phyloP scores from a whole-genome alignment of 1,140 invertebrate genomes.

The Chrysomallon squamiferum region DNA sequence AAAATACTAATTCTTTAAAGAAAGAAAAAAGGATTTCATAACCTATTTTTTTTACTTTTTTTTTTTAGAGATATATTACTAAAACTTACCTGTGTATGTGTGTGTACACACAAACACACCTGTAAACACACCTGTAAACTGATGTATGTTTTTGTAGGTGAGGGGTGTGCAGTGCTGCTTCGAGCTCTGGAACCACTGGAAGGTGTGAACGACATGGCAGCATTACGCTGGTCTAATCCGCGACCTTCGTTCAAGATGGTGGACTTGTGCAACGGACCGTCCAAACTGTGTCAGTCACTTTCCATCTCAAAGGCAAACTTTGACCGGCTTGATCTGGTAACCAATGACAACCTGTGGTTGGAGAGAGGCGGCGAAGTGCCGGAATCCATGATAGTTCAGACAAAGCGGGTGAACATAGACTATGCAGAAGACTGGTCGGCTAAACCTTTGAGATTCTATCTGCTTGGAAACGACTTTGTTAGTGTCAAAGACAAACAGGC shows the following conservation, averaged over 20 bases:
- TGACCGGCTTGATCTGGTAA: conserved; percentile 70
- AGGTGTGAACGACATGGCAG: conserved; percentile 71
- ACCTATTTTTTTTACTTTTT: no score
- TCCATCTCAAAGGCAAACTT: conserved; percentile 69
- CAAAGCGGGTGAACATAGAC: conserved; percentile 75
- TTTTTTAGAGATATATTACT: no score
- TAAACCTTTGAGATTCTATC: conserved; percentile 71
- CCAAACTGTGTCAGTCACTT: conserved; percentile 78
- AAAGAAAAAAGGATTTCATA: no score
- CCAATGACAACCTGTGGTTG: conserved; percentile 68
- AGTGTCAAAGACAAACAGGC: conserved; percentile 48
- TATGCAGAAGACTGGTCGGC: conserved; percentile 71
- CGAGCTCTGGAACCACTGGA: conserved; percentile 75
- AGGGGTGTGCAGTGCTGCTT: conserved; percentile 76
- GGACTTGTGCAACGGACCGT: conserved; percentile 76
- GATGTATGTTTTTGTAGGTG: conserved; percentile 62
- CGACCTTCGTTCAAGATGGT: conserved; percentile 59
- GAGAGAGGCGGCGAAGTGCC: conserved; percentile 63
- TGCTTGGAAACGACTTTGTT: conserved; percentile 44
- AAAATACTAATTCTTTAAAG: no score
- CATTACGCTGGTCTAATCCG: conserved; percentile 58
- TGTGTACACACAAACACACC: no score
- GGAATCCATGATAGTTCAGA: conserved; percentile 65
- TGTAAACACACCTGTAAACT: no score
- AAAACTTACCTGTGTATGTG: no score